Evolutionary conservation across 2,113 vertebrate genomes (phyloP).

Genomic region (Hippocampus mohnikei): DNA sequence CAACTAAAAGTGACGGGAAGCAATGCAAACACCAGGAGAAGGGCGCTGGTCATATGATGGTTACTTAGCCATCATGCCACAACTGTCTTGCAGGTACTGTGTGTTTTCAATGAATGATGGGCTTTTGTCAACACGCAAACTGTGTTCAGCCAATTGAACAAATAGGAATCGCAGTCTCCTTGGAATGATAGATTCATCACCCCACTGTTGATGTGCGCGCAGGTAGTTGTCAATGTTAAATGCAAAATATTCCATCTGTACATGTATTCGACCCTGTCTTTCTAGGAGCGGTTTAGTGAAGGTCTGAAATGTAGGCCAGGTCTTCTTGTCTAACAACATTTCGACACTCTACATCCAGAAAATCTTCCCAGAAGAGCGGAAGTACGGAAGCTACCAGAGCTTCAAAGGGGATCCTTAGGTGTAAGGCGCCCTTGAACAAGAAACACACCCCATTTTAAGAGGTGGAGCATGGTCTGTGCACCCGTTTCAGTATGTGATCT

Average conservation of each 20-base stretch:
- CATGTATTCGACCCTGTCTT: background rate
- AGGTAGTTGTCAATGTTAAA: background rate
- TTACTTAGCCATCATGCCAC: background rate
- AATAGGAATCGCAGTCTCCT: background rate
- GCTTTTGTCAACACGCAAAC: background rate
- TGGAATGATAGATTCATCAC: background rate
- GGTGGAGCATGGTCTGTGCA: too few species aligned
- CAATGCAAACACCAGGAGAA: conserved; percentile 23
- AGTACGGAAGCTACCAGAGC: too few species aligned
- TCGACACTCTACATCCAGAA: background rate
- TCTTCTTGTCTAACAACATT: background rate
- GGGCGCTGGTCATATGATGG: conserved; percentile 14
- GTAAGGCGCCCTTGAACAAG: too few species aligned
- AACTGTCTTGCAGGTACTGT: background rate
- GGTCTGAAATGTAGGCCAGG: too few species aligned
- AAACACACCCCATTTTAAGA: too few species aligned
- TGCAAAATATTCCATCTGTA: background rate
- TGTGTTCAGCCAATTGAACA: background rate
- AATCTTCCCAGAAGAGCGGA: too few species aligned
- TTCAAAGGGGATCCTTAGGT: too few species aligned
- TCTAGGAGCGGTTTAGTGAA: background rate
- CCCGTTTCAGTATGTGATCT: too few species aligned
- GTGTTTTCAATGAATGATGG: background rate
- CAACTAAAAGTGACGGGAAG: conserved; percentile 11
- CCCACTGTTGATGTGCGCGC: background rate